phyloP scores from a whole-genome alignment of 53 echinoderm and acorn worm genomes.

The Patiria pectinifera region DNA sequence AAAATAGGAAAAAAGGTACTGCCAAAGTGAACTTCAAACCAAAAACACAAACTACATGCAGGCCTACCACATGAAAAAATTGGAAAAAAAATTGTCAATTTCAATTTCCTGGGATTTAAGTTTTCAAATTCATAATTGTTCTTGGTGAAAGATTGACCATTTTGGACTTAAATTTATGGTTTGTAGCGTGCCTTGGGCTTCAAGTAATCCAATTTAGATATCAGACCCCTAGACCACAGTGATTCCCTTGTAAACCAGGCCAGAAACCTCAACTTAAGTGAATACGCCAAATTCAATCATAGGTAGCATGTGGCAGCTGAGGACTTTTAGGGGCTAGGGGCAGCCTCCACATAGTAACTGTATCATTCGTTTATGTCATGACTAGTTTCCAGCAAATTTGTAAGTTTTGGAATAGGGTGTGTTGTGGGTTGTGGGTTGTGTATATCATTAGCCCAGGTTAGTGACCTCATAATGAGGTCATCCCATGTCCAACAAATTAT shows the following conservation, averaged over 20 bases:
- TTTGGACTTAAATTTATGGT: neutral
- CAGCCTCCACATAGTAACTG: constrained; percentile 9
- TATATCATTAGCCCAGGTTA: neutral
- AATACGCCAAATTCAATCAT: constrained; percentile 13
- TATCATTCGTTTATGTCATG: neutral
- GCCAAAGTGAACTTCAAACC: too few species aligned
- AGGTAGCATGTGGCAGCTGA: neutral
- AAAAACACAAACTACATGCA: too few species aligned
- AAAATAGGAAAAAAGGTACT: too few species aligned
- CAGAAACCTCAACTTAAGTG: neutral
- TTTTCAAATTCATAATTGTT: neutral
- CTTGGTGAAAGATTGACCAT: neutral
- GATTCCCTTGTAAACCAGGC: neutral
- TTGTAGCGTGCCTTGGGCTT: neutral
- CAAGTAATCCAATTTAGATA: neutral
- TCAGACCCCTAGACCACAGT: neutral
- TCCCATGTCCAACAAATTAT: neutral
- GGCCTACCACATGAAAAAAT: too few species aligned
- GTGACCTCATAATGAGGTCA: constrained; percentile 29
- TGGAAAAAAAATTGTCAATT: neutral
- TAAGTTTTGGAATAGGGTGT: neutral
- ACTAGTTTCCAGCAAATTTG: neutral
- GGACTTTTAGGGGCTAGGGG: neutral
- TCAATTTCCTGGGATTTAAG: neutral
- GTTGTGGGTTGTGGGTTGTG: neutral